Percentiles rank a stretch among this genome's conserved stretches.
phyloP scores from a whole-genome alignment of 2,888 invertebrate genomes.

The Pyrgus malvae region DNA sequence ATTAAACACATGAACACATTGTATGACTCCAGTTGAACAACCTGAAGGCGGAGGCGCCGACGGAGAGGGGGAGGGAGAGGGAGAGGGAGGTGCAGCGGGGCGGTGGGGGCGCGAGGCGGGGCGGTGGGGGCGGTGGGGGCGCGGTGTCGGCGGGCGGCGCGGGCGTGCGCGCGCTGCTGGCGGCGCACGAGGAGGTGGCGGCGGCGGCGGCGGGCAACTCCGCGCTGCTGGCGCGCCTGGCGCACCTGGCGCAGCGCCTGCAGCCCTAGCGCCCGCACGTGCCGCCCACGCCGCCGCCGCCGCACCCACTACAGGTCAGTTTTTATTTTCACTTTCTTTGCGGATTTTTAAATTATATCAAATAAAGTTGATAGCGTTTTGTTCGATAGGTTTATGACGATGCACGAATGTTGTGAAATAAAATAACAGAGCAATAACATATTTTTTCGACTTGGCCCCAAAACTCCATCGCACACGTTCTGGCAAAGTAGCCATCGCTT shows the following conservation, averaged over 20 bases:
- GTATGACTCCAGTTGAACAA: constrained; percentile 28
- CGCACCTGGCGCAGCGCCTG: constrained; percentile 32
- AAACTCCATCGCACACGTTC: too few relatives aligned
- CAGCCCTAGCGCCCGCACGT: constrained; percentile 36
- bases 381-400: too few relatives aligned
- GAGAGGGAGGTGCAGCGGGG: constrained; percentile 41
- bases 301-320: neutral
- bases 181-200: constrained; percentile 55
- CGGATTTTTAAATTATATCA: too few relatives aligned
- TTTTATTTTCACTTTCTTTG: too few relatives aligned
- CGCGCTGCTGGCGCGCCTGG: constrained; percentile 46
- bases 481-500: too few relatives aligned
- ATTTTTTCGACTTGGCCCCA: too few relatives aligned
- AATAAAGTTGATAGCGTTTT: too few relatives aligned
- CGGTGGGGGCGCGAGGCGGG: neutral
- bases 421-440: too few relatives aligned
- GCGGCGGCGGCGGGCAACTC: constrained; percentile 47
- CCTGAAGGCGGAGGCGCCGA: constrained; percentile 25
- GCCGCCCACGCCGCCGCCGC: neutral
- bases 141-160: constrained; percentile 35
- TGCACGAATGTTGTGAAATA: too few relatives aligned
- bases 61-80: constrained; percentile 20
- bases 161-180: constrained; percentile 58
- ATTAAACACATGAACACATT: neutral
- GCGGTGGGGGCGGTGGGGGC: constrained; percentile 36